These are phyloP conservation scores for Ypsolopha scabrella DNA, from an alignment of 2,888 invertebrate species.

Conservation along the genomic window DNA sequence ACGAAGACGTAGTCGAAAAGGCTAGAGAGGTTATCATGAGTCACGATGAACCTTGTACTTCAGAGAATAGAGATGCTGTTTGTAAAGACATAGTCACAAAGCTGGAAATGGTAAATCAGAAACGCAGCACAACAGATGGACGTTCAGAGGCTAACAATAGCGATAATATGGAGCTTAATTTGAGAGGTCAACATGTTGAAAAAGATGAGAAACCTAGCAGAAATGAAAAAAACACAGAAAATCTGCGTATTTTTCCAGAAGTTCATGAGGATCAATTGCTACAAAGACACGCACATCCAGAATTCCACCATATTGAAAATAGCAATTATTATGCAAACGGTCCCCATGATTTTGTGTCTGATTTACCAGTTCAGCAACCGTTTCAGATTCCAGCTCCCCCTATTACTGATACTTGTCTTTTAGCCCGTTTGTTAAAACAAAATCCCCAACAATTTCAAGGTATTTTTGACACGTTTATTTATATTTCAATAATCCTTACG, in stretches of 20 bases:
- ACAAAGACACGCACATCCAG: no score
- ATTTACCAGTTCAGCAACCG: not conserved
- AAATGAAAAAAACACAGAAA: not conserved
- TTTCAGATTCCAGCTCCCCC: conserved; percentile 13
- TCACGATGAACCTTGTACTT: conserved; percentile 37
- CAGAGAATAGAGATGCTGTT: conserved; percentile 28
- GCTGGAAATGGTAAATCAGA: conserved; percentile 23
- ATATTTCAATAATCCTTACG: not conserved
- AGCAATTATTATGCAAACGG: not conserved
- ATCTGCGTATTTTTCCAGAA: not conserved
- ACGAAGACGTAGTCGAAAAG: conserved; percentile 8
- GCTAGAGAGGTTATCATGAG: conserved; percentile 40
- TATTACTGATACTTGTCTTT: conserved; percentile 33
- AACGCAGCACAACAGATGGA: conserved; percentile 6
- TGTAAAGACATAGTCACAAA: conserved; percentile 42
- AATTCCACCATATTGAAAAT: not conserved
- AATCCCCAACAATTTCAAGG: conserved; percentile 31
- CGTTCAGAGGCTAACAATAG: conserved; percentile 4
- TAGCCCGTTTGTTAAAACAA: conserved; percentile 38
- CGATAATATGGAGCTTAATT: not conserved
- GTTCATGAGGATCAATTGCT: no score
- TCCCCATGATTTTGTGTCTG: not conserved
- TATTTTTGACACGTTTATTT: conserved; percentile 13
- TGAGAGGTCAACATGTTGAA: not conserved
- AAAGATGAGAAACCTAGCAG: not conserved